These are phyloP conservation scores for Tholera decimalis DNA, from an alignment of 2,888 invertebrate species.

Conservation along the genomic window DNA sequence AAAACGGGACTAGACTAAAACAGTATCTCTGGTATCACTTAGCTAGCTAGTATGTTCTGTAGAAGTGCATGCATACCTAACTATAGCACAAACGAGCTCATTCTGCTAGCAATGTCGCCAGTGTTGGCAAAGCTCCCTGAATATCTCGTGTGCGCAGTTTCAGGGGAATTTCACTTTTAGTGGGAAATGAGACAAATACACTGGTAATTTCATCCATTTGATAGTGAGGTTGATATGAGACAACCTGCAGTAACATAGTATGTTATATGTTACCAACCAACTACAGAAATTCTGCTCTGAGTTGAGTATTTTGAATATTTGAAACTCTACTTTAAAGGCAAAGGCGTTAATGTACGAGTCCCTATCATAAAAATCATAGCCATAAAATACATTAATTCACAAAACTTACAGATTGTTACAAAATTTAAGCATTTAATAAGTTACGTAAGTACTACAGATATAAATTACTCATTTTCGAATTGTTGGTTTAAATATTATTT, in stretches of 20 bases:
- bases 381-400: too few relatives aligned
- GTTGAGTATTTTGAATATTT: too few relatives aligned
- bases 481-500: too few relatives aligned
- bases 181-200: too few relatives aligned
- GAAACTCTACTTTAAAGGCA: too few relatives aligned
- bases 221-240: not conserved
- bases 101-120: constrained; percentile 6
- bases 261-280: not conserved
- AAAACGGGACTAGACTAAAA: not conserved
- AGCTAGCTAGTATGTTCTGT: constrained; percentile 15
- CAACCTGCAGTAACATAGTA: not conserved
- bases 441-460: too few relatives aligned
- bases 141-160: not conserved
- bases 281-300: not conserved
- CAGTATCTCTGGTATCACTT: not conserved
- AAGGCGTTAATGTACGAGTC: too few relatives aligned
- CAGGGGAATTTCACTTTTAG: not conserved
- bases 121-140: not conserved
- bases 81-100: constrained; percentile 6
- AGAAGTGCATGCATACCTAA: constrained; percentile 12
- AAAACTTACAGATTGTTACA: too few relatives aligned
- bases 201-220: not conserved
- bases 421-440: too few relatives aligned
- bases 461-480: too few relatives aligned
- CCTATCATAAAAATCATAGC: too few relatives aligned